phyloP scores from a whole-genome alignment of 1,140 invertebrate species.

The Sarcophaga bullata region DNA sequence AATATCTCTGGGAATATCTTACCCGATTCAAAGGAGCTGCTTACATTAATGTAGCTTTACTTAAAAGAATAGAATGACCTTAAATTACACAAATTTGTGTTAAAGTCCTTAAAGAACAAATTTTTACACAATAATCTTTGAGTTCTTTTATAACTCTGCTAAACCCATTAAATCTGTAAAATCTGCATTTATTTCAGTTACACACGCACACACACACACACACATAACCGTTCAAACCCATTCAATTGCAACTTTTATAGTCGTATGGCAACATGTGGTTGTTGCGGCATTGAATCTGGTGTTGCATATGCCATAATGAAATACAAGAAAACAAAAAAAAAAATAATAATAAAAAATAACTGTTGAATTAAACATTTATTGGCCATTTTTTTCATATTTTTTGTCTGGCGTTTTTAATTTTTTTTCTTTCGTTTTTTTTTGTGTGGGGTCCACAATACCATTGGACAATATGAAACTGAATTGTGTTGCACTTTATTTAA shows the following conservation, averaged over 20 bases:
- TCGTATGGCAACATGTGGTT: slow-evolving; percentile 2
- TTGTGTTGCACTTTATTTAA: slow-evolving; percentile 7
- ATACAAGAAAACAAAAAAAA: neutral
- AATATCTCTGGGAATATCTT: too few relatives aligned
- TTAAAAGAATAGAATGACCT: too few relatives aligned
- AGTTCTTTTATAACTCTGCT: too few relatives aligned
- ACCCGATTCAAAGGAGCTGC: too few relatives aligned
- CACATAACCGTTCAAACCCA: neutral
- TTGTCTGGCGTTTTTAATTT: neutral
- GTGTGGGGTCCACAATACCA: neutral
- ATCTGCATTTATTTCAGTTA: neutral
- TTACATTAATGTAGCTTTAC: too few relatives aligned
- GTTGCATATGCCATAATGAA: slow-evolving; percentile 4
- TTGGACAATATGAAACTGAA: slow-evolving; percentile 21
- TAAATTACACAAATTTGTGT: too few relatives aligned
- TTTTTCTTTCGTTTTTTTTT: neutral
- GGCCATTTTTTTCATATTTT: neutral
- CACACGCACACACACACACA: neutral
- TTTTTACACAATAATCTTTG: too few relatives aligned
- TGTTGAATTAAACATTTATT: slow-evolving; percentile 16
- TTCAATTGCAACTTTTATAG: neutral
- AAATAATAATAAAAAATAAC: neutral
- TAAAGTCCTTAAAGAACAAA: too few relatives aligned
- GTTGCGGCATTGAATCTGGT: neutral
- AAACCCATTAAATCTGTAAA: too few relatives aligned